Conservation (phyloP, 1,140 invertebrate genomes). For the Kradibia gibbosae region DNA sequence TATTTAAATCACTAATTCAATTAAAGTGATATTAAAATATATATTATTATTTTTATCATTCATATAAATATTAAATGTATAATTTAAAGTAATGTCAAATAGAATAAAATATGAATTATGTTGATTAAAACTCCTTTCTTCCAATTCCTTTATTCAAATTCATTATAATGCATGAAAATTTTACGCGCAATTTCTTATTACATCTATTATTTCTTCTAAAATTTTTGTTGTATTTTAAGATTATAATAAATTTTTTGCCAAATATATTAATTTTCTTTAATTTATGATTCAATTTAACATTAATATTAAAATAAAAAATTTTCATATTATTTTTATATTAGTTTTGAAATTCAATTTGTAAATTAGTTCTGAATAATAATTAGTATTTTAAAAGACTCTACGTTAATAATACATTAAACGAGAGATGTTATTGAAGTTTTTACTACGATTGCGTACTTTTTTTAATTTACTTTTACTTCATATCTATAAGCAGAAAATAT, state of each 20-base stretch:
- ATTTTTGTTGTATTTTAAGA: not conserved
- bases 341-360: not conserved
- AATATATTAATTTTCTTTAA: not conserved
- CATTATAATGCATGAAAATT: not conserved
- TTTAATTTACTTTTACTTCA: too few species aligned
- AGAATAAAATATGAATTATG: slow-evolving; percentile 11
- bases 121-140: slow-evolving; percentile 1
- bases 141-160: not conserved
- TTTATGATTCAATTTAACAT: not conserved
- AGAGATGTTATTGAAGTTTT: too few species aligned
- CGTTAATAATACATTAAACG: too few species aligned
- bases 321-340: not conserved
- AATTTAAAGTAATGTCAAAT: not conserved
- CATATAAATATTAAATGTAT: not conserved
- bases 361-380: not conserved
- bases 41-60: not conserved
- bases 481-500: too few species aligned
- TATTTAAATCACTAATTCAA: not conserved
- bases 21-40: not conserved
- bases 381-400: too few species aligned
- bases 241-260: not conserved
- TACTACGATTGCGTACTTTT: too few species aligned
- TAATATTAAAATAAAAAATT: not conserved
- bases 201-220: slow-evolving; percentile 1
- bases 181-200: not conserved